These are phyloP conservation scores for Catocala fraxini DNA, from an alignment of 2,888 invertebrate genomes.

Conservation along the genomic window DNA sequence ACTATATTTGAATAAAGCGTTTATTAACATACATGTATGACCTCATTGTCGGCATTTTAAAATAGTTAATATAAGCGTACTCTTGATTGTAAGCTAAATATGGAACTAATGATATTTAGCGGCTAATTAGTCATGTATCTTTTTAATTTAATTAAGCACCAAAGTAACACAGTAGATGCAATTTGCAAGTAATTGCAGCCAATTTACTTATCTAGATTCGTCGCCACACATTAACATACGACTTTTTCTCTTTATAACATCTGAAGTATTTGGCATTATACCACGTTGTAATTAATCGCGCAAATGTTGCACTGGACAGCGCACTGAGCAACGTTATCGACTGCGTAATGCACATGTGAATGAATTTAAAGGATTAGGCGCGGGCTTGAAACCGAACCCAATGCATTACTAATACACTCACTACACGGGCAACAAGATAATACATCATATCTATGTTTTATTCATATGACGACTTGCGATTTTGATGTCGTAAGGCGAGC, in stretches of 20 bases:
- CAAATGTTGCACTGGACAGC: conserved; percentile 4
- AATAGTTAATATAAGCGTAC: too few species aligned
- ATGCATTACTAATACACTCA: conserved; percentile 55
- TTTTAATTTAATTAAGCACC: too few species aligned
- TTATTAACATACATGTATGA: too few species aligned
- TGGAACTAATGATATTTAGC: too few species aligned
- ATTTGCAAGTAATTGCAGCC: too few species aligned
- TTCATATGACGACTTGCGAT: conserved; percentile 78
- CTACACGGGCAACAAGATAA: conserved; percentile 67
- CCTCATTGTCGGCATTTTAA: too few species aligned
- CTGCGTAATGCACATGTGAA: conserved; percentile 36
- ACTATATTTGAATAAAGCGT: background rate
- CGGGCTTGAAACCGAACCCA: conserved; percentile 48
- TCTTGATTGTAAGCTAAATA: too few species aligned
- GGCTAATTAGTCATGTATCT: too few species aligned
- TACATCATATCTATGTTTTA: conserved; percentile 78
- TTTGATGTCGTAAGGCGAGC: conserved; percentile 74
- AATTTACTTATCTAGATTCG: too few species aligned
- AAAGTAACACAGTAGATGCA: too few species aligned
- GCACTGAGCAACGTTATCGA: conserved; percentile 9
- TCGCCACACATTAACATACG: too few species aligned
- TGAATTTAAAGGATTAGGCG: conserved; percentile 36
- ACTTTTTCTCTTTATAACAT: background rate
- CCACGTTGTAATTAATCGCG: conserved; percentile 27
- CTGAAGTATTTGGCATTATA: conserved; percentile 1